phyloP scores from a whole-genome alignment of 2,888 invertebrate species.

The Melanchra persicariae region DNA sequence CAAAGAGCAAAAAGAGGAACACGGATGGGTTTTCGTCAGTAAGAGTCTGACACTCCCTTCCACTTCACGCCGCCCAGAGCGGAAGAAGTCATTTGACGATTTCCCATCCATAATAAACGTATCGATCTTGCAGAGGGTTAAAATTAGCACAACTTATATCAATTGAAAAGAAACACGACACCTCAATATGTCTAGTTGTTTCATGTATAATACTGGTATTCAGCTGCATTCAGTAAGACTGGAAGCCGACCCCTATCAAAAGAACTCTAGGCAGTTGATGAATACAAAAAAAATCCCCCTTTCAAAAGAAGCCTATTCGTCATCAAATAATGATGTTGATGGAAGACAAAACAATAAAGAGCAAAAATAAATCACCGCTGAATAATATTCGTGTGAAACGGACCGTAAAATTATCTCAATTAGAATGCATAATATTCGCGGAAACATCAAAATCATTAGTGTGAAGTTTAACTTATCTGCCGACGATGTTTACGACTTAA shows the following conservation, averaged over 20 bases:
- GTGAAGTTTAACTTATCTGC: constrained; percentile 37
- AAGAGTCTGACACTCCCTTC: too few relatives aligned
- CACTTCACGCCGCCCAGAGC: too few relatives aligned
- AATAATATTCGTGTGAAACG: constrained; percentile 43
- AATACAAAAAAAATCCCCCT: background rate
- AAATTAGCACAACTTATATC: background rate
- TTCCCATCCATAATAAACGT: too few relatives aligned
- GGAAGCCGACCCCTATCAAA: too few relatives aligned
- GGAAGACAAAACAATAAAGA: constrained; percentile 36
- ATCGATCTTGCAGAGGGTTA: background rate
- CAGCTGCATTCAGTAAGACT: too few relatives aligned
- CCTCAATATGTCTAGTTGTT: background rate
- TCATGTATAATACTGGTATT: too few relatives aligned
- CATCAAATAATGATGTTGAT: background rate
- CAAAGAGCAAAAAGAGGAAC: too few relatives aligned
- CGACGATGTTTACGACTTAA: constrained; percentile 22
- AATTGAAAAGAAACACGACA: too few relatives aligned
- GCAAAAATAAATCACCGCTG: constrained; percentile 18
- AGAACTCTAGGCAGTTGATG: background rate
- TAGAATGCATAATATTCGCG: constrained; percentile 51
- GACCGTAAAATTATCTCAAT: constrained; percentile 45
- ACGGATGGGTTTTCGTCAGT: too few relatives aligned
- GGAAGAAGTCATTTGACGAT: too few relatives aligned
- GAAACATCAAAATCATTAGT: constrained; percentile 54
- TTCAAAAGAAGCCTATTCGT: background rate